Conservation (phyloP, 2,888 invertebrate genomes). For the Listrodromus nycthemerus region DNA sequence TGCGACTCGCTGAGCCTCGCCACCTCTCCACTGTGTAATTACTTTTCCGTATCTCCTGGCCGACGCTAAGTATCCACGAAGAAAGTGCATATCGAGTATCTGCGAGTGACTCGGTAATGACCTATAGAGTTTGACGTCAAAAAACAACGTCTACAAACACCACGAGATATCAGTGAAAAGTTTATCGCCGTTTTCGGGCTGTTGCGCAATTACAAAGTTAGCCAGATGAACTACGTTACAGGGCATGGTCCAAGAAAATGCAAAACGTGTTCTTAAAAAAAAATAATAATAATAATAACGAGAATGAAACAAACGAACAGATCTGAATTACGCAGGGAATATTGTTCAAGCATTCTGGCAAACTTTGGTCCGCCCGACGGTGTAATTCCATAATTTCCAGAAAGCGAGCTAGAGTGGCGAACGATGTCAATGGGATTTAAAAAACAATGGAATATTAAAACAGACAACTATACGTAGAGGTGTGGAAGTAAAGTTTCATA, state of each 20-base stretch:
- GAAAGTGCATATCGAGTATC: constrained; percentile 5
- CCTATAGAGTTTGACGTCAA: constrained; percentile 29
- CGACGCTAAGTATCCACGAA: neutral
- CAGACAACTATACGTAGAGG: neutral
- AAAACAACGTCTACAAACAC: constrained; percentile 40
- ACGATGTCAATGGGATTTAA: constrained; percentile 19
- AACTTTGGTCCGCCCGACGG: constrained; percentile 12
- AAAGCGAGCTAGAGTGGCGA: neutral
- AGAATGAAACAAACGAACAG: neutral
- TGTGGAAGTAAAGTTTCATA: constrained; percentile 32
- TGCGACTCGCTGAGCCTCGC: neutral
- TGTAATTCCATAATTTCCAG: constrained; percentile 27
- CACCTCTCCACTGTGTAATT: constrained; percentile 10
- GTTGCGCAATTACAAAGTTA: constrained; percentile 45
- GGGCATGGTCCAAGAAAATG: neutral
- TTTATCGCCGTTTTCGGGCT: constrained; percentile 40
- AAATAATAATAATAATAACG: neutral
- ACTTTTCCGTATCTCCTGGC: neutral
- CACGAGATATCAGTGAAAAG: constrained; percentile 39
- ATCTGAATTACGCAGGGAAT: neutral
- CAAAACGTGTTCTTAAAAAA: neutral
- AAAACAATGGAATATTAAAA: constrained; percentile 27
- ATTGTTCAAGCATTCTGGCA: constrained; percentile 1
- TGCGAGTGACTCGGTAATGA: constrained; percentile 5
- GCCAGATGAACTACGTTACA: constrained; percentile 8